phyloP scores from a whole-genome alignment of 2,888 invertebrate genomes.

The Drosophila paracracens region DNA sequence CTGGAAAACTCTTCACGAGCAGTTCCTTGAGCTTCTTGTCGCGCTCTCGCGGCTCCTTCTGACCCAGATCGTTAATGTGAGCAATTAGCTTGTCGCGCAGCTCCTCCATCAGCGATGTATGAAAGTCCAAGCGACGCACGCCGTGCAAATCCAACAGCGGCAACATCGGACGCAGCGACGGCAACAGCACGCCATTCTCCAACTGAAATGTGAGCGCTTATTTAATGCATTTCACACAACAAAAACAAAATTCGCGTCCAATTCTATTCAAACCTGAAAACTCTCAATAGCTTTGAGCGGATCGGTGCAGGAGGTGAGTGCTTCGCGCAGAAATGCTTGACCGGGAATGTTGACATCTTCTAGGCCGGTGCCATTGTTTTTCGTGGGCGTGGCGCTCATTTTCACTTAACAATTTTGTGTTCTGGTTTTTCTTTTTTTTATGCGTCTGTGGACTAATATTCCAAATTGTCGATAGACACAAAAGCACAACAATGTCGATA shows the following conservation, averaged over 20 bases:
- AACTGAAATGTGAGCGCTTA: slow-evolving; percentile 86
- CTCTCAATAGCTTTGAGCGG: slow-evolving; percentile 98
- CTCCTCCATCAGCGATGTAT: slow-evolving; percentile 95
- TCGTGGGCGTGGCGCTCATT: slow-evolving; percentile 82
- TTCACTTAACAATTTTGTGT: slow-evolving; percentile 15
- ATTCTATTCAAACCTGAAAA: slow-evolving; percentile 86
- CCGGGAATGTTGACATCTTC: slow-evolving; percentile 96
- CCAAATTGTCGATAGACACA: slow-evolving; percentile 2
- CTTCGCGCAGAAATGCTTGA: slow-evolving; percentile 92
- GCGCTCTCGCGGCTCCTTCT: slow-evolving; percentile 84
- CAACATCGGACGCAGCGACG: slow-evolving; percentile 97
- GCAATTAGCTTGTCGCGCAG: slow-evolving; percentile 89
- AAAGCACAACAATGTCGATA: slow-evolving; percentile 11
- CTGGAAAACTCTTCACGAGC: slow-evolving; percentile 95
- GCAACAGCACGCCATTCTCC: slow-evolving; percentile 95
- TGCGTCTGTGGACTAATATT: background rate
- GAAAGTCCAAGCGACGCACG: slow-evolving; percentile 96
- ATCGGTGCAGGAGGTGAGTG: slow-evolving; percentile 98
- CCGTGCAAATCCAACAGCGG: slow-evolving; percentile 98
- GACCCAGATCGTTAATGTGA: slow-evolving; percentile 93
- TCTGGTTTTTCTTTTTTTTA: background rate
- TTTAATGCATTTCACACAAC: background rate
- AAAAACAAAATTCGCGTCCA: background rate
- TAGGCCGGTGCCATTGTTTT: slow-evolving; percentile 87
- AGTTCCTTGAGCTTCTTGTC: slow-evolving; percentile 95